A percentile compares a stretch with the other conserved stretches of the same genome.
Conservation (phyloP, 2,113 vertebrate species). For the Festucalex cinctus region DNA sequence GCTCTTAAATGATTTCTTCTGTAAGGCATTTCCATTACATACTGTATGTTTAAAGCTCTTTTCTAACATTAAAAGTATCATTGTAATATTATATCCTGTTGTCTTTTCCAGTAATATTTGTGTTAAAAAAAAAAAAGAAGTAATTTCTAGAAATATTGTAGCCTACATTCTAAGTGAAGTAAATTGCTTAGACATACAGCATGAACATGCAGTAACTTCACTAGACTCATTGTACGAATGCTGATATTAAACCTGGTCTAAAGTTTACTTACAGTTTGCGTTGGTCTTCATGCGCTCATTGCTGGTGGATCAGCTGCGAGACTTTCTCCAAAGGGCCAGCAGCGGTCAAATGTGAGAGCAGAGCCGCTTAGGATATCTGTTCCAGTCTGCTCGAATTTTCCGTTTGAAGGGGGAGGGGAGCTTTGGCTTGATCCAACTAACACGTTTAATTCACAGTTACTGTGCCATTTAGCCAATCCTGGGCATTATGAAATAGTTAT, state of each 20-base stretch:
- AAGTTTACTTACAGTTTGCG: conserved; percentile 21
- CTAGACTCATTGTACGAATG: neutral
- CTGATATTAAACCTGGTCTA: neutral
- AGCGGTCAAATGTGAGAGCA: conserved; percentile 19
- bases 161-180: neutral
- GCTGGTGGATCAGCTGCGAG: neutral
- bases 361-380: conserved; percentile 50
- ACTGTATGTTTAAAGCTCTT: neutral
- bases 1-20: neutral
- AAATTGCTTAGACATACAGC: neutral
- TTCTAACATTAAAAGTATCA: too few species aligned
- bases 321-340: conserved; percentile 44
- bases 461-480: neutral
- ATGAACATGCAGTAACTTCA: neutral
- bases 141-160: neutral
- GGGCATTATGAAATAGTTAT: rapidly evolving
- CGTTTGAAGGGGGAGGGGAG: neutral
- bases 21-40: neutral
- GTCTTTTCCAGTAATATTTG: neutral
- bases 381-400: conserved; percentile 32
- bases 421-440: neutral
- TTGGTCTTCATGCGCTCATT: conserved; percentile 40
- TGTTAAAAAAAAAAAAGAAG: too few species aligned
- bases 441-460: rapidly evolving
- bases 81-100: too few species aligned